Percentiles rank a stretch among this genome's conserved stretches.
Conservation (phyloP, 1,140 invertebrate species). For the Calosoma granatense region DNA sequence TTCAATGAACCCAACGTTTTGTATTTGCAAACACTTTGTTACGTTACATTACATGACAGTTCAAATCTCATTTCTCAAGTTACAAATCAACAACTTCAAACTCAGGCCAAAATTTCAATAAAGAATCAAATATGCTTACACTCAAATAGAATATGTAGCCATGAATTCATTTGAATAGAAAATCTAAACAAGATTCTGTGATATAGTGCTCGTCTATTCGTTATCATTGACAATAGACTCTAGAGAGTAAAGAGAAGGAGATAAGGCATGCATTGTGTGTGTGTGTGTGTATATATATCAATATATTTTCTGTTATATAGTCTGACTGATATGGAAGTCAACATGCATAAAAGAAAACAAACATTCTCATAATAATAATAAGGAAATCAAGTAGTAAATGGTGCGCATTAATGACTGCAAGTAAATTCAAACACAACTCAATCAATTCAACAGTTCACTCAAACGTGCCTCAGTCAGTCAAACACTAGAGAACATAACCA, state of each 20-base stretch:
- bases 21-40: too few species aligned
- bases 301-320: background rate
- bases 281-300: too few species aligned
- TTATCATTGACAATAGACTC: background rate
- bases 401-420: background rate
- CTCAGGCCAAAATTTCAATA: conserved; percentile 11
- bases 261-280: background rate
- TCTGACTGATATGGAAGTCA: background rate
- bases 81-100: too few species aligned
- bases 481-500: too few species aligned
- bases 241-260: background rate
- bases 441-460: background rate
- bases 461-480: background rate
- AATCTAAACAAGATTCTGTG: background rate
- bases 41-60: conserved; percentile 14
- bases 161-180: too few species aligned
- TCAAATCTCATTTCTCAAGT: too few species aligned
- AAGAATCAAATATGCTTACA: background rate
- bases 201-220: conserved; percentile 3
- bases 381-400: background rate
- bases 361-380: too few species aligned
- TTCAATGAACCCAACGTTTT: background rate
- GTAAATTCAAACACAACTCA: background rate
- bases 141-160: too few species aligned
- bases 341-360: background rate